Evolutionary conservation across 2,113 vertebrate genomes (phyloP).

Genomic region (Centropus unirufus): DNA sequence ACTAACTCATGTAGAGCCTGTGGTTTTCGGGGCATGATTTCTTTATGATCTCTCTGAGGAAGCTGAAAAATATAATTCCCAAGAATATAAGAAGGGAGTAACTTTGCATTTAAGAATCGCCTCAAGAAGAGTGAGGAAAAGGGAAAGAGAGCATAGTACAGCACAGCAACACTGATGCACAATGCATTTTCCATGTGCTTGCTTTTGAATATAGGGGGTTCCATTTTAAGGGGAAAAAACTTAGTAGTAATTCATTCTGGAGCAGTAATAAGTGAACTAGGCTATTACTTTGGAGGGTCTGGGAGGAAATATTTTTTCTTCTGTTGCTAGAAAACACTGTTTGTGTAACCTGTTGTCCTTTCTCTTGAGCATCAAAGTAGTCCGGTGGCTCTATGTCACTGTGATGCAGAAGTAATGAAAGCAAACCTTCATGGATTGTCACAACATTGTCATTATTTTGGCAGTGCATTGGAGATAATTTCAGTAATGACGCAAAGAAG

Average conservation of each 20-base stretch:
- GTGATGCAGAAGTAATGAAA: constrained; percentile 52
- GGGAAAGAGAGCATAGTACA: neutral
- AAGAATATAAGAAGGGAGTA: neutral
- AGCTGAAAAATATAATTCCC: neutral
- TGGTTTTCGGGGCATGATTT: neutral
- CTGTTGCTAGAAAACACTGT: constrained; percentile 25
- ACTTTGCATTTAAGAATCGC: neutral
- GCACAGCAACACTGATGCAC: neutral
- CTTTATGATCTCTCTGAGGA: neutral
- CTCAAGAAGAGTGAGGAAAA: neutral
- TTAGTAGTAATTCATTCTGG: neutral
- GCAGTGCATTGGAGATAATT: constrained; percentile 13
- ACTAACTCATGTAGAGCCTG: neutral
- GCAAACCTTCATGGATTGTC: constrained; percentile 19
- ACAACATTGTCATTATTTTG: constrained; percentile 34
- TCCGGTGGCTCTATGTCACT: constrained; percentile 16
- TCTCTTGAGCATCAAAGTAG: constrained; percentile 19
- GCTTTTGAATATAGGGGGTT: neutral
- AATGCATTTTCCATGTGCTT: neutral
- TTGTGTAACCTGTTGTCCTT: constrained; percentile 59
- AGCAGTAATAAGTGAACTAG: neutral
- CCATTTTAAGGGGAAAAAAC: neutral
- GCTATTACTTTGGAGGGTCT: constrained; percentile 12
- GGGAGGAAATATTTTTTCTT: neutral
- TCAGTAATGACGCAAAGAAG: constrained; percentile 10